Conservation (phyloP, 2,797 vertebrate species). For the Gobionotothen gibberifrons region DNA sequence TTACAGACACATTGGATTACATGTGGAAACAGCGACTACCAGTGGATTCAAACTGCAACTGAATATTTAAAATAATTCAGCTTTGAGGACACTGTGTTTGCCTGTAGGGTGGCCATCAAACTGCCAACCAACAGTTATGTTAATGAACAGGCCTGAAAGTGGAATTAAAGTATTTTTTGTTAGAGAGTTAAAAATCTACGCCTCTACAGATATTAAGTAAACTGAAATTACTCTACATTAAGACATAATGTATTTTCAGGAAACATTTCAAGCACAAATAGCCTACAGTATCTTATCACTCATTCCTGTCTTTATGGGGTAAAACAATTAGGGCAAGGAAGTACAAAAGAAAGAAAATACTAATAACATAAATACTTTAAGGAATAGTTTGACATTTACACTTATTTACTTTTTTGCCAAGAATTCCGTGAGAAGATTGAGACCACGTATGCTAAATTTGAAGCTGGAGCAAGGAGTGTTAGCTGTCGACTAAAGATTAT, state of each 20-base stretch:
- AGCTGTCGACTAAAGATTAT: neutral
- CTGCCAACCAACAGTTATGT: conserved; percentile 29
- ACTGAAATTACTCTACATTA: conserved; percentile 38
- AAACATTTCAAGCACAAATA: conserved; percentile 36
- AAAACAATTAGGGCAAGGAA: conserved; percentile 49
- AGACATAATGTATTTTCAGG: conserved; percentile 22
- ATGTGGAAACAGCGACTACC: conserved; percentile 65
- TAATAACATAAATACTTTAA: neutral
- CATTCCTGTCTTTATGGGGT: conserved; percentile 64
- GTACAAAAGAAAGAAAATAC: conserved; percentile 10
- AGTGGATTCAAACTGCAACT: conserved; percentile 65
- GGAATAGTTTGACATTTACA: conserved; percentile 12
- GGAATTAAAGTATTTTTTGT: conserved; percentile 29
- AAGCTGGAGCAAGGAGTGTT: neutral
- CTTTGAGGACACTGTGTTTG: conserved; percentile 30
- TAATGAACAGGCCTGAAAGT: conserved; percentile 40
- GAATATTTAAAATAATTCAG: conserved; percentile 28
- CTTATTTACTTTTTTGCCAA: neutral
- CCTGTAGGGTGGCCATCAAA: conserved; percentile 29
- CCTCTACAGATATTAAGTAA: conserved; percentile 38
- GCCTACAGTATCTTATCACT: conserved; percentile 34
- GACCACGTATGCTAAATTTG: neutral
- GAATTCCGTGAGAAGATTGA: conserved; percentile 1
- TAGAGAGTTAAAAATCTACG: conserved; percentile 34
- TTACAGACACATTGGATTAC: conserved; percentile 32